phyloP scores from a whole-genome alignment of 2,888 invertebrate genomes.

The Machimus rusticus region DNA sequence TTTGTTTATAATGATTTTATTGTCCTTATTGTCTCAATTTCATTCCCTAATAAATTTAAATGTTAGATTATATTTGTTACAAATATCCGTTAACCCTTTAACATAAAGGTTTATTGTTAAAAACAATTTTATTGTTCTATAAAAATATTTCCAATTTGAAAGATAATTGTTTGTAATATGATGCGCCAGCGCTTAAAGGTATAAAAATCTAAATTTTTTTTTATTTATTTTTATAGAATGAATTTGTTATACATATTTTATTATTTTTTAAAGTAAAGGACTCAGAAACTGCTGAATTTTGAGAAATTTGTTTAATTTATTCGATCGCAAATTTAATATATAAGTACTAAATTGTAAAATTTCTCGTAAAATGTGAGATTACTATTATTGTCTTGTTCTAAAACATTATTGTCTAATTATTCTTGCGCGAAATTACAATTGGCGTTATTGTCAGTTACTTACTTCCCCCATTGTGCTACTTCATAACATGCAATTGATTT shows the following conservation, averaged over 20 bases:
- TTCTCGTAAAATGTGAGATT: neutral
- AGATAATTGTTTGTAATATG: neutral
- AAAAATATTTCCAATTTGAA: slow-evolving; percentile 35
- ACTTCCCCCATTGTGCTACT: neutral
- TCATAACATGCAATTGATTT: neutral
- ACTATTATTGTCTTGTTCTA: neutral
- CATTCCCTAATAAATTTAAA: neutral
- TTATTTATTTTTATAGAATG: neutral
- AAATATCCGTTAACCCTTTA: slow-evolving; percentile 25
- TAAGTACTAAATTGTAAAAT: neutral
- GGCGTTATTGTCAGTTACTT: neutral
- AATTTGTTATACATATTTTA: neutral
- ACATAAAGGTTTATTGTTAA: slow-evolving; percentile 29
- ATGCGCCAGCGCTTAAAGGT: slow-evolving; percentile 37
- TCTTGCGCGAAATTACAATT: neutral
- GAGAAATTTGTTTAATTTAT: neutral
- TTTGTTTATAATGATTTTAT: neutral
- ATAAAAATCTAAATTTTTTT: neutral
- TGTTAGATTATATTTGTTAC: slow-evolving; percentile 21
- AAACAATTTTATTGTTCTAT: slow-evolving; percentile 9
- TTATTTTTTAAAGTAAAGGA: neutral
- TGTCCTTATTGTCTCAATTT: neutral
- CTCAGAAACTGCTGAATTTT: neutral
- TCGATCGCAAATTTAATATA: neutral
- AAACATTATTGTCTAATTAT: slow-evolving; percentile 1